Evolutionary conservation across 2,113 vertebrate species (phyloP).

Genomic region (Psittacula cyanocephala): DNA sequence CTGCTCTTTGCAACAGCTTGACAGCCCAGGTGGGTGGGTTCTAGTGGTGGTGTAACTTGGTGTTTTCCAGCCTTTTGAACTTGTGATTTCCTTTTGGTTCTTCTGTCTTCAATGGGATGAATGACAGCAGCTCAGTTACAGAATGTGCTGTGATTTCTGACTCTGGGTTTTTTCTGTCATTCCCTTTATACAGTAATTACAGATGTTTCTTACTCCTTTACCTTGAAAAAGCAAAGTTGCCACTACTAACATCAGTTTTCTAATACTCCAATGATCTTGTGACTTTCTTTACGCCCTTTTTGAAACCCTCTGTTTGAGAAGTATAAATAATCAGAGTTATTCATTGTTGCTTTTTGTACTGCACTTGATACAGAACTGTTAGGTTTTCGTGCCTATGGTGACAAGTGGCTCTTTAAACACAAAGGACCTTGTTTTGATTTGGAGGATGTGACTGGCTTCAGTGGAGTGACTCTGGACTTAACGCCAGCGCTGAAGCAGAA

Average conservation of each 20-base stretch:
- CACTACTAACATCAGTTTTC: background rate
- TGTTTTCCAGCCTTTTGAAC: conserved; percentile 44
- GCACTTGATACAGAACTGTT: background rate
- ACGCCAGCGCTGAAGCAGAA: background rate
- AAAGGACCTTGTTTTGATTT: background rate
- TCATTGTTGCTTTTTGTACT: background rate
- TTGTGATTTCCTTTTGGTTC: conserved; percentile 29
- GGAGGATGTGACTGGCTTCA: background rate
- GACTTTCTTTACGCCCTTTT: conserved; percentile 4
- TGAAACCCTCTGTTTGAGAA: conserved; percentile 1
- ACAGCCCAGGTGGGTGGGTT: conserved; percentile 22
- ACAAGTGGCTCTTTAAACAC: background rate
- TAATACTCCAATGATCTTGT: background rate
- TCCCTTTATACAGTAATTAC: conserved; percentile 57
- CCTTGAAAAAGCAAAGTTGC: background rate
- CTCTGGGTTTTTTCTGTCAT: conserved; percentile 34
- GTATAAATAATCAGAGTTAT: background rate
- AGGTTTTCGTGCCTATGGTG: background rate
- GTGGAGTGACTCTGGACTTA: background rate
- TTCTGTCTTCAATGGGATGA: background rate
- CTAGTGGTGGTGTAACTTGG: background rate
- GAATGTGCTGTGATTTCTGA: conserved; percentile 36
- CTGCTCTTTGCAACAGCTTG: background rate
- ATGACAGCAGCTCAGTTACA: conserved; percentile 4
- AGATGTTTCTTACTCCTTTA: conserved; percentile 18